These are phyloP conservation scores for Apeltes quadracus DNA, from an alignment of 2,113 vertebrate genomes.

Conservation along the genomic window DNA sequence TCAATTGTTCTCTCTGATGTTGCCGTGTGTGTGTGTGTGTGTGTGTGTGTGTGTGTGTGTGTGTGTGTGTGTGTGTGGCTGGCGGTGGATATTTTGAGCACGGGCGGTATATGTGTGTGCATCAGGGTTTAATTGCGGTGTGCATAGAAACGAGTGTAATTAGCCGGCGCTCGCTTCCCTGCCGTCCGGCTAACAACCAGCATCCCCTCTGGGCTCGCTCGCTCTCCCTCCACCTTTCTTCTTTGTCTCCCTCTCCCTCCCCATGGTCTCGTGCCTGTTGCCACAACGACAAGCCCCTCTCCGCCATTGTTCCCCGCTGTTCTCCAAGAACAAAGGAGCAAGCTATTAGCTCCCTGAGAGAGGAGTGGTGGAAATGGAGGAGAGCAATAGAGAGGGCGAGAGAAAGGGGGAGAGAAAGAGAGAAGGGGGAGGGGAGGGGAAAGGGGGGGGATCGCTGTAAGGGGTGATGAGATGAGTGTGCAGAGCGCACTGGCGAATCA, in stretches of 20 bases:
- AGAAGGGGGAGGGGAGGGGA: not conserved
- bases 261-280: slow-evolving; percentile 76
- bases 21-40: slow-evolving; percentile 34
- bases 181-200: slow-evolving; percentile 78
- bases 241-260: slow-evolving; percentile 68
- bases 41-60: slow-evolving; percentile 12
- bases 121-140: slow-evolving; percentile 78
- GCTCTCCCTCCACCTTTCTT: slow-evolving; percentile 71
- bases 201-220: slow-evolving; percentile 75
- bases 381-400: slow-evolving; percentile 58
- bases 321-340: slow-evolving; percentile 79
- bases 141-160: slow-evolving; percentile 80
- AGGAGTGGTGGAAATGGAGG: slow-evolving; percentile 75
- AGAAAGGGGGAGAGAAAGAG: not conserved
- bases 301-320: slow-evolving; percentile 77
- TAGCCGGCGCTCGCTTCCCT: slow-evolving; percentile 75
- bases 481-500: slow-evolving; percentile 52
- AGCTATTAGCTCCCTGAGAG: slow-evolving; percentile 76
- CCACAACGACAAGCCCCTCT: slow-evolving; percentile 78
- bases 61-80: slow-evolving; percentile 10
- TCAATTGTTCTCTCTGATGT: slow-evolving; percentile 66
- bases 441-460: slow-evolving; percentile 54
- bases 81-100: slow-evolving; percentile 67
- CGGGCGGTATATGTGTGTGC: slow-evolving; percentile 59
- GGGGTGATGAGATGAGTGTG: slow-evolving; percentile 62